phyloP scores from a whole-genome alignment of 1,140 invertebrate genomes.

The Conus ventricosus region DNA sequence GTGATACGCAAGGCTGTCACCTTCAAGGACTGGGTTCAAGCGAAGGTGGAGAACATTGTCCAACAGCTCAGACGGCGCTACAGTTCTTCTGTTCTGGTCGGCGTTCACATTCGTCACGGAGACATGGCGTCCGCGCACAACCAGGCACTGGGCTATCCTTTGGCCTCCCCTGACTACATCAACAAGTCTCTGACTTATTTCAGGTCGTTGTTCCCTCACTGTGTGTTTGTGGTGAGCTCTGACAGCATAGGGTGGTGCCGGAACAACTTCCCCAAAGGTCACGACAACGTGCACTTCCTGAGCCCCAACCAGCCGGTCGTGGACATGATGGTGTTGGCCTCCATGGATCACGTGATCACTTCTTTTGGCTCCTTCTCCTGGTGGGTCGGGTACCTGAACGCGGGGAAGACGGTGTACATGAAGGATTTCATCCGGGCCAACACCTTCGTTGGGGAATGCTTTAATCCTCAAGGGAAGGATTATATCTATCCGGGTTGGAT shows the following conservation, averaged over 20 bases:
- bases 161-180: constrained; percentile 44
- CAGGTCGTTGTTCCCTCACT: constrained; percentile 30
- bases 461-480: constrained; percentile 23
- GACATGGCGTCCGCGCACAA: constrained; percentile 49
- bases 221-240: constrained; percentile 53
- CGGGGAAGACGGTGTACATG: constrained; percentile 58
- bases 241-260: constrained; percentile 54
- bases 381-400: constrained; percentile 59
- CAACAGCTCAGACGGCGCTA: constrained; percentile 21
- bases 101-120: constrained; percentile 60
- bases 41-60: constrained; percentile 33
- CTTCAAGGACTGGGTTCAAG: constrained; percentile 46
- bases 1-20: constrained; percentile 48
- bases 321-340: constrained; percentile 52
- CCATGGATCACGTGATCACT: constrained; percentile 56
- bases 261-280: constrained; percentile 2
- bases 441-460: constrained; percentile 14
- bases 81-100: constrained; percentile 42
- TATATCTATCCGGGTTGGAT: constrained; percentile 44
- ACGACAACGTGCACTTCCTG: constrained; percentile 17
- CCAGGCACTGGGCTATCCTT: constrained; percentile 41
- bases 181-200: constrained; percentile 53
- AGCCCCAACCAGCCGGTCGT: constrained; percentile 52
- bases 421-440: constrained; percentile 41
- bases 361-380: constrained; percentile 60